Base-by-base conservation (phyloP, 2,113 vertebrate genomes). In the Sorex fumeus region DNA sequence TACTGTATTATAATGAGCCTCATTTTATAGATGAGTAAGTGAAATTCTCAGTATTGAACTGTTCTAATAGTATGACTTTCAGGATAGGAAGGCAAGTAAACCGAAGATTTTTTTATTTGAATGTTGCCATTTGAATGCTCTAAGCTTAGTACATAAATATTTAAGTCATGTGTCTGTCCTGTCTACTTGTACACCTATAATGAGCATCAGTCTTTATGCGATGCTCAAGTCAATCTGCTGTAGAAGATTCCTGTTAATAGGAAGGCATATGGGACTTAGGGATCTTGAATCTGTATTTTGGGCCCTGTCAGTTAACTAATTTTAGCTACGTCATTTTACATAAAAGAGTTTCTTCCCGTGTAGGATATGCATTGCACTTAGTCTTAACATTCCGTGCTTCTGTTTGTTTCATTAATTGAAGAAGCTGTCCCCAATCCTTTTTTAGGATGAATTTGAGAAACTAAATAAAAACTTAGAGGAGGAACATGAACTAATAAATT, bases 331-430 rank as follows among this genome's bases (percentile, higher is more conserved):
- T 71, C 72, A 80, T 60, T 89, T 80, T 66, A 62, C 40, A 50
- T 83, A 40, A 66, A 47, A 28, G 66, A 76, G 32, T 71, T 60
- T 66, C 72, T 77, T 81, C 67, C 67, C 76, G 30, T 76, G 67
- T 62, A 47, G 47, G 89, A 40, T 62, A 60, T 82, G 64, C 57
- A 40, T 75, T 78, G 71, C 16, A 32, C 60, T 91, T 47, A 16
- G 64, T 77, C 90, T 76, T 60, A 70, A 75, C 86, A 80, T 83
- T 7, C 70, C n/a, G 13, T 72, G 25, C 36, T 81, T 71, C 74
- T 84, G n/a, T 53, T 60, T 60, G 36, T 92, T 71, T 91, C 75
- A 11, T 80, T 66, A 28, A 50, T 53, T 53, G 60, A 84, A 23
- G 66, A 79, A 78, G 72, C 27, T 27, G 62, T 40, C 66, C 32